Conservation (phyloP, 2,888 invertebrate species). For the Drosophila borborema region DNA sequence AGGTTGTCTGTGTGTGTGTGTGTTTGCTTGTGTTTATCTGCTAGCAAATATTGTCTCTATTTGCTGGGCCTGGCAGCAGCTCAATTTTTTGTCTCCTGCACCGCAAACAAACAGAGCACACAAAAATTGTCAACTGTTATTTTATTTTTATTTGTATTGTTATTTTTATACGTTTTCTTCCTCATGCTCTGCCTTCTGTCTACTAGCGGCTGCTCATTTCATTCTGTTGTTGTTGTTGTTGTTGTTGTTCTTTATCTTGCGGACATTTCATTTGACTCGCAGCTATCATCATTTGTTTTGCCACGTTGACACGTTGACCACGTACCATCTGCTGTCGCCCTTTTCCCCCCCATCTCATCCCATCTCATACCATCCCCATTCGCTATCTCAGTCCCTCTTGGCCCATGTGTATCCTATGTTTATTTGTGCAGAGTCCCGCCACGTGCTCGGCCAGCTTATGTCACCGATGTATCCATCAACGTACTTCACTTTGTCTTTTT, state of each 20-base stretch:
- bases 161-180: conserved; percentile 36
- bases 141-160: conserved; percentile 24
- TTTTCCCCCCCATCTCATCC: background rate
- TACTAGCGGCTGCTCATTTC: conserved; percentile 1
- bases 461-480: conserved; percentile 34
- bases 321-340: conserved; percentile 34
- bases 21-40: conserved; percentile 26
- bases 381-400: background rate
- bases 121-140: conserved; percentile 58
- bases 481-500: conserved; percentile 49
- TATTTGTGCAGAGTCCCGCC: conserved; percentile 52
- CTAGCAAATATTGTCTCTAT: conserved; percentile 66
- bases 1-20: background rate
- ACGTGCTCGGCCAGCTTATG: conserved; percentile 17
- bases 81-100: conserved; percentile 45
- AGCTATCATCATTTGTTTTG: conserved; percentile 78
- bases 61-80: conserved; percentile 49
- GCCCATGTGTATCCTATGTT: conserved; percentile 41
- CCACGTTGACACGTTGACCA: conserved; percentile 71
- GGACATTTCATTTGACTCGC: conserved; percentile 73
- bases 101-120: conserved; percentile 21
- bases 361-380: background rate
- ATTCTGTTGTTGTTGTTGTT: background rate
- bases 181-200: background rate
- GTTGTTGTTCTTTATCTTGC: conserved; percentile 42